Conservation (phyloP, 2,888 invertebrate species). For the Clusia tigrina region DNA sequence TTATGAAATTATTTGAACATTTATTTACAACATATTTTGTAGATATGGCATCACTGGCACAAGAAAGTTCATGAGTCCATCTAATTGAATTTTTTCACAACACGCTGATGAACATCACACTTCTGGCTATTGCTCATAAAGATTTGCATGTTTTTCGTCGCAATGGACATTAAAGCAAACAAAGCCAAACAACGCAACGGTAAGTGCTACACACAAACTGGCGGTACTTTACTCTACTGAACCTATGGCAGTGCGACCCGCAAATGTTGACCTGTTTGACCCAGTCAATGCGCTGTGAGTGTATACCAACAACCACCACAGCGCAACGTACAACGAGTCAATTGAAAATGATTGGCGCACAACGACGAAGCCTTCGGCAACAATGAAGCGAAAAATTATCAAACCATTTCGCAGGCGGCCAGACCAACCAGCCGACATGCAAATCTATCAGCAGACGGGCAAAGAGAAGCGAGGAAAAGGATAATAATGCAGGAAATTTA, state of each 20-base stretch:
- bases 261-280: conserved; percentile 43
- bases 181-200: conserved; percentile 12
- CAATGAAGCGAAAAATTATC: conserved; percentile 38
- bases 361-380: conserved; percentile 9
- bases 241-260: too few relatives aligned
- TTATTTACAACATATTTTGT: neutral
- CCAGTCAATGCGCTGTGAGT: conserved; percentile 29
- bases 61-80: conserved; percentile 26
- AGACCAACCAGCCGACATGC: too few relatives aligned
- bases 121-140: conserved; percentile 37
- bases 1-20: too few relatives aligned
- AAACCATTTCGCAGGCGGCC: conserved; percentile 16
- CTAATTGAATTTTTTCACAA: conserved; percentile 38
- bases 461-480: conserved; percentile 18
- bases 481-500: conserved; percentile 47
- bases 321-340: neutral
- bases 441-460: too few relatives aligned
- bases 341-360: conserved; percentile 16
- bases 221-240: conserved; percentile 8
- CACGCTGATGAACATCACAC: conserved; percentile 36
- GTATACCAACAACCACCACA: conserved; percentile 17
- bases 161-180: conserved; percentile 19
- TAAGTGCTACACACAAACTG: neutral
- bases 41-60: neutral
- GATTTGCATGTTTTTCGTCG: conserved; percentile 20